These are phyloP conservation scores for Mercenaria mercenaria DNA, from an alignment of 1,140 invertebrate species.

Conservation along the genomic window DNA sequence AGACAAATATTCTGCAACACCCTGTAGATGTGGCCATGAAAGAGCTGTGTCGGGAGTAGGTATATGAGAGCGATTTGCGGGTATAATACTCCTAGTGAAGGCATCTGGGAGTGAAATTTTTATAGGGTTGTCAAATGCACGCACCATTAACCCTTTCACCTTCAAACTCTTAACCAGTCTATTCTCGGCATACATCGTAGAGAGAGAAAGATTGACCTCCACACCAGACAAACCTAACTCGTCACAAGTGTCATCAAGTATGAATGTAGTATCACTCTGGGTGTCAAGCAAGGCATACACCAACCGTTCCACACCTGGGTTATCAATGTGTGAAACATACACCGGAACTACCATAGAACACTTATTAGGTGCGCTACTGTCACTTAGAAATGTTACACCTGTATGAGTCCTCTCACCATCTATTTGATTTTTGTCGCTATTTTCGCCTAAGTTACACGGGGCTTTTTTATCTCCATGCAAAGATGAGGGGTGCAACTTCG, in stretches of 20 bases:
- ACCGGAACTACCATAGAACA: conserved; percentile 28
- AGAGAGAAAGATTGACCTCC: background rate
- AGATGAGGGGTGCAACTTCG: background rate
- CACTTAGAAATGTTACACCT: too few relatives aligned
- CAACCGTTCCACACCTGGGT: background rate
- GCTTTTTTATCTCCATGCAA: background rate
- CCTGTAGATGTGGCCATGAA: conserved; percentile 37
- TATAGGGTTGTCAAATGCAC: background rate
- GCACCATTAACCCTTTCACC: conserved; percentile 34
- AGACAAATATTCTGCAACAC: background rate
- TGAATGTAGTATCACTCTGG: conserved; percentile 40
- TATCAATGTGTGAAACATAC: background rate
- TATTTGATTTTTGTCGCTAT: background rate
- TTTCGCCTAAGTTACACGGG: background rate
- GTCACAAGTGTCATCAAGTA: background rate
- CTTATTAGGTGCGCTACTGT: background rate
- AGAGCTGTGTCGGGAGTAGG: conserved; percentile 28
- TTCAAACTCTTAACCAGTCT: background rate
- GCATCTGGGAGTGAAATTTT: conserved; percentile 12
- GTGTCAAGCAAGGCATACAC: conserved; percentile 34
- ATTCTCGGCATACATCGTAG: conserved; percentile 20
- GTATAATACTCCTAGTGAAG: conserved; percentile 57
- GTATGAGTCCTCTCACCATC: too few relatives aligned
- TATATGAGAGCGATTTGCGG: conserved; percentile 44
- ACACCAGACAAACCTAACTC: background rate